Conservation (phyloP, 2,113 vertebrate genomes). For the Trichechus manatus region DNA sequence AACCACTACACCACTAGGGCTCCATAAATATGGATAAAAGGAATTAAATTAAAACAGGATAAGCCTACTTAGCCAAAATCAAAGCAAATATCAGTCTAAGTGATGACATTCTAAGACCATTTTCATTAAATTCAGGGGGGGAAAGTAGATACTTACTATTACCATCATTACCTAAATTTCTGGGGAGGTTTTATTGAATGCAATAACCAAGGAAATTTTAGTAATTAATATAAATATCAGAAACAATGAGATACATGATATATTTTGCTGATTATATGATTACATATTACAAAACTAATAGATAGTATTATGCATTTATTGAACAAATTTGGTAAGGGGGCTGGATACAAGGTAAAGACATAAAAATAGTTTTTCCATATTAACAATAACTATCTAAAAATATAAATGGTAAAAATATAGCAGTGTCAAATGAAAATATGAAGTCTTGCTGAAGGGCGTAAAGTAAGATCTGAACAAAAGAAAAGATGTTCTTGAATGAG, state of each 20-base stretch:
- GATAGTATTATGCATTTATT: neutral
- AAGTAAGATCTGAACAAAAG: conserved; percentile 17
- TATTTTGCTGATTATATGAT: neutral
- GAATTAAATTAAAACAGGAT: neutral
- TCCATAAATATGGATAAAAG: neutral
- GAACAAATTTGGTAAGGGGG: neutral
- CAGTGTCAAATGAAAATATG: neutral
- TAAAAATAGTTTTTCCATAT: neutral
- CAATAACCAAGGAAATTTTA: neutral
- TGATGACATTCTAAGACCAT: neutral
- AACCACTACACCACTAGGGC: no score
- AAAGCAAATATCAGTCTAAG: neutral
- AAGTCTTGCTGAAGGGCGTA: neutral
- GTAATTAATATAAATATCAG: neutral
- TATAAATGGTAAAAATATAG: neutral
- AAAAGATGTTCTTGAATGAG: neutral
- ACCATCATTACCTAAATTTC: neutral
- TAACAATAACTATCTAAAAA: neutral
- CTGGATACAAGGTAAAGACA: neutral
- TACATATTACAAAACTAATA: neutral
- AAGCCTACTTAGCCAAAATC: neutral
- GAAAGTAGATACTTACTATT: neutral
- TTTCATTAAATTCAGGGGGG: neutral
- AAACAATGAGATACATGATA: neutral
- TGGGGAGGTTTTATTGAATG: neutral